Percentiles rank a stretch among this genome's conserved stretches.
Evolutionary conservation across 2,888 invertebrate genomes (phyloP).

Genomic region (Spilosoma lubricipeda): DNA sequence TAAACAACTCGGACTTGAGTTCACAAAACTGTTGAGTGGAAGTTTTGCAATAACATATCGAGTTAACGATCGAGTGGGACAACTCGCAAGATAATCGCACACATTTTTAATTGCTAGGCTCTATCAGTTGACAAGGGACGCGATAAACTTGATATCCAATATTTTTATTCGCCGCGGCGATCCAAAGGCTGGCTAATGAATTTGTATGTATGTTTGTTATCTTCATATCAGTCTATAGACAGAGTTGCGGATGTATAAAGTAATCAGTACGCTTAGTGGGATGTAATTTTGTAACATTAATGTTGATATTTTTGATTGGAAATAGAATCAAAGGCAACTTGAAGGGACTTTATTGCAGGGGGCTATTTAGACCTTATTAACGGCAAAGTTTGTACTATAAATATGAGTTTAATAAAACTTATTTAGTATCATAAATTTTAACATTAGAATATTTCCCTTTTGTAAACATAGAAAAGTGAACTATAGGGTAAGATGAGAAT

Average conservation of each 20-base stretch:
- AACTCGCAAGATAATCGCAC: slow-evolving; percentile 14
- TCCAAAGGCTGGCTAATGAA: slow-evolving; percentile 20
- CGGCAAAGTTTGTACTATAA: too few relatives aligned
- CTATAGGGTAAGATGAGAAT: neutral
- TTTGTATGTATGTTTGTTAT: slow-evolving; percentile 24
- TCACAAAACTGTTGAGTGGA: neutral
- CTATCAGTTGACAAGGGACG: slow-evolving; percentile 34
- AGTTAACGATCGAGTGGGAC: slow-evolving; percentile 20
- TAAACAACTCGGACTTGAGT: slow-evolving; percentile 8
- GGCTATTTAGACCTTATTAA: too few relatives aligned
- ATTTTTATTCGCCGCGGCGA: slow-evolving; percentile 26
- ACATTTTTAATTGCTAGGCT: slow-evolving; percentile 31
- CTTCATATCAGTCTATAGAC: slow-evolving; percentile 8
- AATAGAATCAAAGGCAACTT: neutral
- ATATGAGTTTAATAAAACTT: too few relatives aligned
- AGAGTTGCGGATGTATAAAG: neutral
- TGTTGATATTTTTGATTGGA: neutral
- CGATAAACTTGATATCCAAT: slow-evolving; percentile 28
- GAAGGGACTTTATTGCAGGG: too few relatives aligned
- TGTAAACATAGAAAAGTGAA: neutral
- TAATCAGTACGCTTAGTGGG: neutral
- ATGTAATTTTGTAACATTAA: neutral
- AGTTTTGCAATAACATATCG: slow-evolving; percentile 20
- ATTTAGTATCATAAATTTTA: too few relatives aligned
- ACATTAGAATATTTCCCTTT: too few relatives aligned